A percentile compares a stretch with the other conserved stretches of the same genome.
These are phyloP conservation scores for Arenaria interpres DNA, from an alignment of 2,113 vertebrate species.

Conservation along the genomic window DNA sequence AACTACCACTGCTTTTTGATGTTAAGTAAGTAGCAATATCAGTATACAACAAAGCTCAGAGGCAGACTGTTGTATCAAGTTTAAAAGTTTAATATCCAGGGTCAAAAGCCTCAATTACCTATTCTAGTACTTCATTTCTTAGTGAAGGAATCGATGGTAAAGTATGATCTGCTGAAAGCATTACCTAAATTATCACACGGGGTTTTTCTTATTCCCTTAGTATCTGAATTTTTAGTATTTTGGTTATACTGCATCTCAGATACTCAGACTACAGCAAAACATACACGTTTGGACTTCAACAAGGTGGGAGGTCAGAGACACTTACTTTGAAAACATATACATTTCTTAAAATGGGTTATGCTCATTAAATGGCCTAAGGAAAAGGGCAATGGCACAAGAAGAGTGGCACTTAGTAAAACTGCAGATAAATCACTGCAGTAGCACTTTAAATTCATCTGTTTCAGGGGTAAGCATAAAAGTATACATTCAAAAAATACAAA, in stretches of 20 bases:
- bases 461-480: slow-evolving; percentile 22
- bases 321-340: slow-evolving; percentile 73
- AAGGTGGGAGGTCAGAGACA: slow-evolving; percentile 69
- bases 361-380: slow-evolving; percentile 48
- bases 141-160: slow-evolving; percentile 31
- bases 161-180: background rate
- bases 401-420: slow-evolving; percentile 50
- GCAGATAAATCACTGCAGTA: slow-evolving; percentile 60
- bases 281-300: background rate
- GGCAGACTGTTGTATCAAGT: slow-evolving; percentile 74
- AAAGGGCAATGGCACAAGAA: slow-evolving; percentile 39
- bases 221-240: background rate
- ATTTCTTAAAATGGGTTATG: slow-evolving; percentile 62
- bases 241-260: background rate
- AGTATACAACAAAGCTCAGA: slow-evolving; percentile 74
- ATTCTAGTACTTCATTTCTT: slow-evolving; percentile 44
- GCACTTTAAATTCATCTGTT: slow-evolving; percentile 5
- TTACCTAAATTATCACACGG: background rate
- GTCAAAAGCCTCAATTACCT: slow-evolving; percentile 68
- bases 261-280: slow-evolving; percentile 35
- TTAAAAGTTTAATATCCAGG: slow-evolving; percentile 75
- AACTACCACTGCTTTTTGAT: slow-evolving; percentile 78
- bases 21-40: slow-evolving; percentile 76
- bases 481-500: background rate
- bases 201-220: background rate